Percentiles rank a stretch among this genome's conserved stretches.
Conservation (phyloP, 2,888 invertebrate species). For the Creontiades dilutus region DNA sequence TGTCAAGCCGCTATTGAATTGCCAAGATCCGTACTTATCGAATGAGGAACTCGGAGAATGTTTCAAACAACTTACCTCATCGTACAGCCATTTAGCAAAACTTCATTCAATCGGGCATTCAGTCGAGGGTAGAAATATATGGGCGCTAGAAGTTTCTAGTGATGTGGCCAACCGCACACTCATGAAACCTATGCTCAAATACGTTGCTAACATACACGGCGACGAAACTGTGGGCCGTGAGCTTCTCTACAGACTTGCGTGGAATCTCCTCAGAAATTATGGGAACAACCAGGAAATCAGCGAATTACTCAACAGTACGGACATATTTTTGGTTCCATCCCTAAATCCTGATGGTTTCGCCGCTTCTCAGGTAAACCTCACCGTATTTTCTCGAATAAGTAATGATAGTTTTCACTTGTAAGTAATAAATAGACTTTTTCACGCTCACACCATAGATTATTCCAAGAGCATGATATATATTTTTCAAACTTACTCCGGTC, state of each 20-base stretch:
- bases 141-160: constrained; percentile 89
- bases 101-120: constrained; percentile 91
- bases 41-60: constrained; percentile 55
- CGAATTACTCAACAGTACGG: constrained; percentile 89
- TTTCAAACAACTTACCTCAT: constrained; percentile 33
- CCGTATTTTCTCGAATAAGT: no score
- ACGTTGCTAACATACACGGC: constrained; percentile 98
- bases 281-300: constrained; percentile 85
- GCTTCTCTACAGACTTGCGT: constrained; percentile 89
- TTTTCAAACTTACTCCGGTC: no score
- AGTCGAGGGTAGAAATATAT: constrained; percentile 88
- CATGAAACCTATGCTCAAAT: constrained; percentile 93
- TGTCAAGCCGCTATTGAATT: not conserved
- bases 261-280: constrained; percentile 90
- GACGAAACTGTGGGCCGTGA: constrained; percentile 94
- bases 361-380: constrained; percentile 84
- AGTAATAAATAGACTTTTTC: no score
- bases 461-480: no score
- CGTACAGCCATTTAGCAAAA: constrained; percentile 81
- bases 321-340: constrained; percentile 97
- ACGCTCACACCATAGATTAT: no score
- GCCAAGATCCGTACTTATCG: constrained; percentile 27
- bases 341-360: constrained; percentile 99
- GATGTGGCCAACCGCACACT: constrained; percentile 82
- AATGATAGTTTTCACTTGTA: no score